Conservation (phyloP, 2,797 vertebrate genomes). For the Lagocephalus sceleratus region DNA sequence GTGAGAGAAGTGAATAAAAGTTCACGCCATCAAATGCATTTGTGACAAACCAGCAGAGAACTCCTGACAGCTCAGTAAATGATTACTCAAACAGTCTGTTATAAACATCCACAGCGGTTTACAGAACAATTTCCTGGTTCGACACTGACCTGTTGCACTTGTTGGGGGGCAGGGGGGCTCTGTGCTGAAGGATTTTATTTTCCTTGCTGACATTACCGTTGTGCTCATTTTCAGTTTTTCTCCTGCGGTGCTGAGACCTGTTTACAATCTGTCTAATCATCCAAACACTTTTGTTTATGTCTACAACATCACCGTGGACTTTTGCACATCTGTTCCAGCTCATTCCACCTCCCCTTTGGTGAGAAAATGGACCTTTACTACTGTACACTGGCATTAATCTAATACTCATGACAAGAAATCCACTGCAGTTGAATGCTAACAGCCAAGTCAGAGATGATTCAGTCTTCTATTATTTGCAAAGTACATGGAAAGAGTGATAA, state of each 20-base stretch:
- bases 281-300: background rate
- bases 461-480: too few relatives aligned
- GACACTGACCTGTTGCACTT: background rate
- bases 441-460: too few relatives aligned
- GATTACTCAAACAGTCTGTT: background rate
- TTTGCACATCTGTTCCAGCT: too few relatives aligned
- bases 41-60: background rate
- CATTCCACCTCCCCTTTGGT: too few relatives aligned
- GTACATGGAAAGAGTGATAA: too few relatives aligned
- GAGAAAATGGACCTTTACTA: too few relatives aligned
- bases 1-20: background rate
- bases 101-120: conserved; percentile 11
- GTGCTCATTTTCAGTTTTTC: background rate
- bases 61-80: background rate
- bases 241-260: background rate
- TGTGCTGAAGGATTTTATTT: background rate
- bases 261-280: background rate
- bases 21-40: background rate
- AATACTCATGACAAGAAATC: too few relatives aligned
- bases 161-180: too few relatives aligned
- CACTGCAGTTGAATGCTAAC: too few relatives aligned
- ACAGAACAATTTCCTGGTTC: background rate
- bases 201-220: background rate
- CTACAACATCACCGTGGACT: background rate
- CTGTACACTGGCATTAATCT: too few relatives aligned